Evolutionary conservation across 30 jellyfish, hydroid and myxozoan species (phyloP), one percentile per base, ranked within the genome.

Genomic region (Aurelia aurita): DNA sequence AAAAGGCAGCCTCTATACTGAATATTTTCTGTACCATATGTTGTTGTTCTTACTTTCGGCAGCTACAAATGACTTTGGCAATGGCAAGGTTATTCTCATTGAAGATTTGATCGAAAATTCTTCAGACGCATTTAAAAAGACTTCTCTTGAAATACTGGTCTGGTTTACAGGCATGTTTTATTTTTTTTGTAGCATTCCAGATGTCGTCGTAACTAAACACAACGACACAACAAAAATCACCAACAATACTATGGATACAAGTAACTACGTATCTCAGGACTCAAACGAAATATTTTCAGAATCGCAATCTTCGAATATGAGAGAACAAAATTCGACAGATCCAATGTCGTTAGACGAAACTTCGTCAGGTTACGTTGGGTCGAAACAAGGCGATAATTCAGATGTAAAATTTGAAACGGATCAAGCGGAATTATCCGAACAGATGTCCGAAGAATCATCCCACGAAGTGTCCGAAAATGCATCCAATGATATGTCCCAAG

Each of bases 191-290:
- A 81, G 91, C 78, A 23, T 27, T 19, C 91, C 91, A 12, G 55
- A 34, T 1, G 58, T 81, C 12, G 39, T 26, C 15, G 5, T 68
- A 19, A 19, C 64, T 34, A 35, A 34, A 18, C 58, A 49, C 35
- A 64, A 80, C 27, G 28, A 19, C 19, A 34, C 60, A 19, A 0
- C 72, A 21, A 58, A 28, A 31, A 19, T 46, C 51, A 54, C 34
- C 35, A 65, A 13, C 77, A n/a, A 26, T 21, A 31, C 90, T 4
- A 65, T 81, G 91, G 78, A 81, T 32, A 81, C 91, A 16, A 68
- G 91, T 58, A 81, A 81, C 34, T 81, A 68, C 66, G 91, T 81
- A 5, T 81, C 91, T 19, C 91, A 81, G 45, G 91, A 81, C 27
- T 66, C 91, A 3, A 35, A 31, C 3, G 91, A 70, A 10, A 3